A percentile compares a stretch with the other conserved stretches of the same genome.
Evolutionary conservation across 2,797 vertebrate species (phyloP).

Genomic region (Notolabrus celidotus): DNA sequence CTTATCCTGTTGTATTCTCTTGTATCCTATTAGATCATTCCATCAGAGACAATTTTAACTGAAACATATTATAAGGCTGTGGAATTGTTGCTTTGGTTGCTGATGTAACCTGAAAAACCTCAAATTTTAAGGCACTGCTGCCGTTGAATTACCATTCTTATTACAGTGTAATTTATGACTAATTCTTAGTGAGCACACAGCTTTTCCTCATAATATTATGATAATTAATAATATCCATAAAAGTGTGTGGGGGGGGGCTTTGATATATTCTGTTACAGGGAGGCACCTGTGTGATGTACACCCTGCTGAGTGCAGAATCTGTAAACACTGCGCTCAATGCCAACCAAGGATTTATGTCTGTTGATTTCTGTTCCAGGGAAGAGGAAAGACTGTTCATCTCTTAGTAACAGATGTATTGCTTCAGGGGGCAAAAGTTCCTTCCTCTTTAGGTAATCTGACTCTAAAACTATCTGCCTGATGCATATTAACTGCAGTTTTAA

Average conservation of each 20-base stretch:
- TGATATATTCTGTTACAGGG: slow-evolving; percentile 6
- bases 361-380: slow-evolving; percentile 7
- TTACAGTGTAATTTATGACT: too few species aligned
- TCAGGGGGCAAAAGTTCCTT: slow-evolving; percentile 24
- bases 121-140: too few species aligned
- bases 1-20: too few species aligned
- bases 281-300: slow-evolving; percentile 13
- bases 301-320: slow-evolving; percentile 33
- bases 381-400: slow-evolving; percentile 19
- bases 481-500: neutral
- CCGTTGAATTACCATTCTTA: too few species aligned
- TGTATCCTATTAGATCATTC: too few species aligned
- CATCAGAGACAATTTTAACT: too few species aligned
- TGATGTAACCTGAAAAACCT: too few species aligned
- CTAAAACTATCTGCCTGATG: slow-evolving; percentile 32
- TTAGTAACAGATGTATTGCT: slow-evolving; percentile 24
- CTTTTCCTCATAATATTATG: slow-evolving; percentile 7
- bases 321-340: slow-evolving; percentile 54
- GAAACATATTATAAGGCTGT: too few species aligned
- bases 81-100: too few species aligned
- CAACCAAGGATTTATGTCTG: slow-evolving; percentile 45
- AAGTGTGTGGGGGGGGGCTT: neutral
- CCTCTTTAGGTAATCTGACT: slow-evolving; percentile 24
- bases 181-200: neutral
- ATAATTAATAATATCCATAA: slow-evolving; percentile 10